Evolutionary conservation across 1,140 invertebrate genomes (phyloP).

Genomic region (Batillaria attramentaria): DNA sequence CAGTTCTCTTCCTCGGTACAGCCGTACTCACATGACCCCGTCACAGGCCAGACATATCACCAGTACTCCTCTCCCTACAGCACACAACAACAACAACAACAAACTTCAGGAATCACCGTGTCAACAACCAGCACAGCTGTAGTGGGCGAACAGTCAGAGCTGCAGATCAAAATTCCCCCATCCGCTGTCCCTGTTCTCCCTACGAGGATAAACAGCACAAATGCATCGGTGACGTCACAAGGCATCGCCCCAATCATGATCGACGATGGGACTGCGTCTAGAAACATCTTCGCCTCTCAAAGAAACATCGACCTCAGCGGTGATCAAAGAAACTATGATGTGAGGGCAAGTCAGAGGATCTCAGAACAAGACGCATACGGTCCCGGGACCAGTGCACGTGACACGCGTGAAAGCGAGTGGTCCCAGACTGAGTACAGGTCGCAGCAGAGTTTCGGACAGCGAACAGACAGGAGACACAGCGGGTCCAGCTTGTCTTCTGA

Average conservation of each 20-base stretch:
- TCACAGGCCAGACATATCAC: background rate
- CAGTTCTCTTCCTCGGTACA: background rate
- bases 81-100: background rate
- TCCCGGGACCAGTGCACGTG: no score
- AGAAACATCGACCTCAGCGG: background rate
- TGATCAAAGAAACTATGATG: no score
- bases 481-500: constrained; percentile 29
- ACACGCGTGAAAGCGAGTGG: no score
- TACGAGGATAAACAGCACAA: background rate
- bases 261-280: background rate
- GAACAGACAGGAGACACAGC: constrained; percentile 5
- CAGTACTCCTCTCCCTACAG: background rate
- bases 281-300: background rate
- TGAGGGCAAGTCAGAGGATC: no score
- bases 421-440: no score
- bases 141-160: background rate
- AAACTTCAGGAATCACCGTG: constrained; percentile 9
- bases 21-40: background rate
- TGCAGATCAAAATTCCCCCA: constrained; percentile 17
- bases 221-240: background rate
- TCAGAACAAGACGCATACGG: no score
- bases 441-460: no score
- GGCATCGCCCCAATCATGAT: background rate
- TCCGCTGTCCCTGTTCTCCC: constrained; percentile 2
- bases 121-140: constrained; percentile 7